Conservation (phyloP, 2,797 vertebrate genomes). For the Chiloscyllium punctatum region DNA sequence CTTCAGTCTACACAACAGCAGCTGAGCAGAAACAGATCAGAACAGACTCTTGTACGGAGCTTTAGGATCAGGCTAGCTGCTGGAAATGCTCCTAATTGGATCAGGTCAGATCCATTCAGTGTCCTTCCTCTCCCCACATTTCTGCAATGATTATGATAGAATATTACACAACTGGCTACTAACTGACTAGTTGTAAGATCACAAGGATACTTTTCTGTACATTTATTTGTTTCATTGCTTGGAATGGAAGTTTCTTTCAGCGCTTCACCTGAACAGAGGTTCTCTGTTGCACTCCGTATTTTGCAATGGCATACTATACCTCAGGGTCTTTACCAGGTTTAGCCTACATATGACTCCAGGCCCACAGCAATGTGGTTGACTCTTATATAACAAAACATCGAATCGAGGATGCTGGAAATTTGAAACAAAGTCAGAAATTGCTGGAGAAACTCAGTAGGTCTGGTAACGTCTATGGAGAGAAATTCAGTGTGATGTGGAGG, state of each 20-base stretch:
- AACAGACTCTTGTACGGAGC: neutral
- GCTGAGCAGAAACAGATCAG: neutral
- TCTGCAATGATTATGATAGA: neutral
- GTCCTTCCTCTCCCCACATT: neutral
- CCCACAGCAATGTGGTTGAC: too few relatives aligned
- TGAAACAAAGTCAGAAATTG: too few relatives aligned
- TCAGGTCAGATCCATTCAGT: neutral
- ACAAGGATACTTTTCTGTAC: neutral
- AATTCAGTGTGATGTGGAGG: too few relatives aligned
- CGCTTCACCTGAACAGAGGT: too few relatives aligned
- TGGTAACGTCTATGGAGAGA: too few relatives aligned
- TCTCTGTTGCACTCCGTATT: too few relatives aligned
- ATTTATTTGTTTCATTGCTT: neutral
- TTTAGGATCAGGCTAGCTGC: neutral
- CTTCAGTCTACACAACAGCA: neutral
- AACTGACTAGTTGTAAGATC: neutral
- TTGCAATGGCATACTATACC: too few relatives aligned
- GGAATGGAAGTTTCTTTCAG: neutral
- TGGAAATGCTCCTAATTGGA: neutral
- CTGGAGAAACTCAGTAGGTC: too few relatives aligned
- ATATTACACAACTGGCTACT: neutral
- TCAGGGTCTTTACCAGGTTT: too few relatives aligned
- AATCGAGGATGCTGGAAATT: too few relatives aligned
- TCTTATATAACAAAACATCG: too few relatives aligned
- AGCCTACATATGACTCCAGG: too few relatives aligned